Conservation (phyloP, 2,888 invertebrate species). For the Lapara coniferarum region DNA sequence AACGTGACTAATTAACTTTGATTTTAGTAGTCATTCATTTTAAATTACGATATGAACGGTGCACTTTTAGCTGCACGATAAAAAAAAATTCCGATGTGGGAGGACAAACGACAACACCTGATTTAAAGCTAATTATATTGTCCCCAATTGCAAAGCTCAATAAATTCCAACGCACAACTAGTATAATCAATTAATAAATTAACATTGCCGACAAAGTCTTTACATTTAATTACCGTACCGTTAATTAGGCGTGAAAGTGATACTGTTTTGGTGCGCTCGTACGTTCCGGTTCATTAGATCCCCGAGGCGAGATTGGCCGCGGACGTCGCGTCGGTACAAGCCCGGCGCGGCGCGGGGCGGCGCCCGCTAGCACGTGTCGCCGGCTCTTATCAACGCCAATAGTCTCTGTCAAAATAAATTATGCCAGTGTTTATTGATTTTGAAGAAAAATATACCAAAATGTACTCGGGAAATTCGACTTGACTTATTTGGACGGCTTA, state of each 20-base stretch:
- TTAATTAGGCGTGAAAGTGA: conserved; percentile 36
- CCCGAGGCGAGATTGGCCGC: conserved; percentile 26
- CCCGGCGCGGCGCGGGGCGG: conserved; percentile 17
- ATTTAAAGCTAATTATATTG: conserved; percentile 22
- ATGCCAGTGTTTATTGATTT: conserved; percentile 19
- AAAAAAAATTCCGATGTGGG: background rate
- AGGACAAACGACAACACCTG: background rate
- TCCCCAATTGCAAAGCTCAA: conserved; percentile 17
- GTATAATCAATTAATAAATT: conserved; percentile 21
- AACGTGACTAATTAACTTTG: too few relatives aligned
- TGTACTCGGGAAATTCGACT: background rate
- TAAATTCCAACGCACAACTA: conserved; percentile 17
- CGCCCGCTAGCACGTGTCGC: conserved; percentile 30
- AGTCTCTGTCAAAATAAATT: conserved; percentile 28
- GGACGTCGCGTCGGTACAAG: conserved; percentile 15
- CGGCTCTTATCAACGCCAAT: conserved; percentile 32
- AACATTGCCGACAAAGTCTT: conserved; percentile 23
- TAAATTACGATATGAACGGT: background rate
- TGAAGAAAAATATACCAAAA: background rate
- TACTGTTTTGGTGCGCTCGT: conserved; percentile 32
- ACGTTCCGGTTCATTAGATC: conserved; percentile 29
- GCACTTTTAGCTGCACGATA: background rate
- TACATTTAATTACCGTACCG: conserved; percentile 26
- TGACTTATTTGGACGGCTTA: background rate
- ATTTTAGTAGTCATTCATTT: background rate